Base-by-base conservation (phyloP, 2,113 vertebrate species). In the Delphinus delphis region DNA sequence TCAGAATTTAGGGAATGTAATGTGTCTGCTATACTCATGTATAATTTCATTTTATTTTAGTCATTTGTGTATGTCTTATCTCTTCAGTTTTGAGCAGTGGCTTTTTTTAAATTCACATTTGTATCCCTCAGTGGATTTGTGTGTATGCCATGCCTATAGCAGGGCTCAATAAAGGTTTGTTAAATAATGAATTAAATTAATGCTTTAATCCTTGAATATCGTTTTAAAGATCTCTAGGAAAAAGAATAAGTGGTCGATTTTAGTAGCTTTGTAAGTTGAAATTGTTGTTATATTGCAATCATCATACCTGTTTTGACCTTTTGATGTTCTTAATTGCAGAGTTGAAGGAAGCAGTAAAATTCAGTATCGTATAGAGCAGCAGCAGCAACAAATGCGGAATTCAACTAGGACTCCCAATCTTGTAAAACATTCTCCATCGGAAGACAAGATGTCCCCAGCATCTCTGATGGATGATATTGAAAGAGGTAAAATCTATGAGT, bases 381-480 rank as follows among this genome's bases (percentile, higher is more conserved):
- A 99, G 33, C 98, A 99, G 71, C 99, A 99, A 63, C 98, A 99
- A 95, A 98, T 98, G 97, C 62, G 98, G 97, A 98, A 99, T 94
- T 96, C 98, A 83, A 93, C 85, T 91, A 99, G 99, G 92, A 98
- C 97, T 94, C 98, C 99, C 44, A 97, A 98, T 62, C 98, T 98
- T 12, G 25, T 98, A 76, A 99, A 99, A 98, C 99, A 96, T 88
- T 99, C 99, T 95, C 97, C 98, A 77, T 97, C 98, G 2, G 98
- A 99, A 97, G 98, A 99, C 58, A 99, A 99, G 96, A 98, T 99
- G 2, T 99, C 99, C 74, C 99, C 99, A 0, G 92, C 98, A 33
- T 99, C 99, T 55, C 99, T 98, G 9, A 99, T 99, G 99, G 99
- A 99, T 96, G 99, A 99, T 96, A 99, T 99, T 71, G 99, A 99